Conservation (phyloP, 2,888 invertebrate genomes). For the Athalia cordata region DNA sequence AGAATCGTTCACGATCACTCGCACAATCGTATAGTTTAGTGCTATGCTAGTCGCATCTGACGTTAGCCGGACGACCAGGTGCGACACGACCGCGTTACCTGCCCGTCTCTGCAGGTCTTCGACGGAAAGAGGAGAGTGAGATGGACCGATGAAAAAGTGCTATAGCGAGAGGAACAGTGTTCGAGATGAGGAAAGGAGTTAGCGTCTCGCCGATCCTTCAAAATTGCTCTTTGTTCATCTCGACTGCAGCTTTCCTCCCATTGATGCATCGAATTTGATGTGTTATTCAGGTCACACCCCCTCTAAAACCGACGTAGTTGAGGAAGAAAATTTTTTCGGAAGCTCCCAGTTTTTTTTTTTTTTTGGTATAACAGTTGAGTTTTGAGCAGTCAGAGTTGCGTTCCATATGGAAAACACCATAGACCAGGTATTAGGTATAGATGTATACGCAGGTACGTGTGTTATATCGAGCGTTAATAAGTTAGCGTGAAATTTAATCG, state of each 20-base stretch:
- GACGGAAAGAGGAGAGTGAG: neutral
- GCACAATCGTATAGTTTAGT: neutral
- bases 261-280: no score
- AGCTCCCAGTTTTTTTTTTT: no score
- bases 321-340: no score
- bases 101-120: no score
- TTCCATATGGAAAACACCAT: no score
- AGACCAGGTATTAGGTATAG: no score
- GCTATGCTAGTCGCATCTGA: neutral
- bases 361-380: no score
- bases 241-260: no score
- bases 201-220: neutral
- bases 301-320: no score
- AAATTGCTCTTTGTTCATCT: no score
- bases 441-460: neutral
- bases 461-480: constrained; percentile 7
- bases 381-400: no score
- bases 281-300: no score
- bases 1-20: constrained; percentile 24
- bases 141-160: neutral
- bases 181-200: constrained; percentile 34
- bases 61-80: constrained; percentile 11
- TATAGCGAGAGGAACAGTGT: neutral
- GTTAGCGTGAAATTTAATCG: neutral
- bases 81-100: constrained; percentile 21